These are phyloP conservation scores for Liopterus haemorrhoidalis DNA, from an alignment of 2,888 invertebrate species.

Conservation along the genomic window DNA sequence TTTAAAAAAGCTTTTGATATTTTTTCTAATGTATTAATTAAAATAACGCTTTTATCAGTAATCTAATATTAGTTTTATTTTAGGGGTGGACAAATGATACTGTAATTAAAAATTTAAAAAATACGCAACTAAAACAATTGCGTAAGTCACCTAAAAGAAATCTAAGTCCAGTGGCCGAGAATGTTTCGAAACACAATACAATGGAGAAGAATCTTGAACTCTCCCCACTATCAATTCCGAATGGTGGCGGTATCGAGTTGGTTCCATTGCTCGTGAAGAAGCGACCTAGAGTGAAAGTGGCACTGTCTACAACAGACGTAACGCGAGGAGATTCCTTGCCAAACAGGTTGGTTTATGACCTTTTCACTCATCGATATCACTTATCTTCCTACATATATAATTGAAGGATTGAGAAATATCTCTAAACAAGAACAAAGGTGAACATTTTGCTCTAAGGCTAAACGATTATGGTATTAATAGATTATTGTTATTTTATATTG, in stretches of 20 bases:
- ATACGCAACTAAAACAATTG: neutral
- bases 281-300: conserved; percentile 52
- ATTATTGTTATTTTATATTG: too few species aligned
- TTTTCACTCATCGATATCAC: conserved; percentile 29
- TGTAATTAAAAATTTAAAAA: conserved; percentile 9
- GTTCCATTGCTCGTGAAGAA: conserved; percentile 68
- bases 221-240: conserved; percentile 39
- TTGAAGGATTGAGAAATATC: too few species aligned
- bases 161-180: neutral
- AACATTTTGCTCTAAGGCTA: too few species aligned
- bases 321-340: conserved; percentile 48
- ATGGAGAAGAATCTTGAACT: conserved; percentile 28
- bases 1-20: too few species aligned
- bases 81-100: conserved; percentile 18
- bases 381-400: conserved; percentile 2
- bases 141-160: conserved; percentile 37
- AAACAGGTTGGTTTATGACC: conserved; percentile 46
- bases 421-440: too few species aligned
- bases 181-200: neutral
- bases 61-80: neutral
- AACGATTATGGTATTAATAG: too few species aligned
- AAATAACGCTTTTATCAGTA: too few species aligned
- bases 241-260: conserved; percentile 61
- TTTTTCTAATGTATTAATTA: too few species aligned
- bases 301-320: conserved; percentile 52